A percentile compares a stretch with the other conserved stretches of the same genome.
phyloP scores from a whole-genome alignment of 2,797 vertebrate species.

The Periparus ater region DNA sequence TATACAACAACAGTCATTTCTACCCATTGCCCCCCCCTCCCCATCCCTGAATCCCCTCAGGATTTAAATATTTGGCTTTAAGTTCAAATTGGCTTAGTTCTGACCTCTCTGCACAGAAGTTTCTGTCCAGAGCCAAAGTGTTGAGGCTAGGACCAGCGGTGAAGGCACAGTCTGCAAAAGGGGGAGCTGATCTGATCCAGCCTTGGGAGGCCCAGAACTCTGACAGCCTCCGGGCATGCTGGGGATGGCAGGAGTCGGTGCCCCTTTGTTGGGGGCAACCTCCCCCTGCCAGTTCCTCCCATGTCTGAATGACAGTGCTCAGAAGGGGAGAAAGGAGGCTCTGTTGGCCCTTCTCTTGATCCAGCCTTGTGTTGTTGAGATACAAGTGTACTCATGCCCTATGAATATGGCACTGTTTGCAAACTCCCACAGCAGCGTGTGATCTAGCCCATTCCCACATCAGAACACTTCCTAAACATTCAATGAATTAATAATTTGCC shows the following conservation, averaged over 20 bases:
- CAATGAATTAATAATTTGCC: background rate
- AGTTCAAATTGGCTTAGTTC: constrained; percentile 39
- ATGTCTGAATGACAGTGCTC: background rate
- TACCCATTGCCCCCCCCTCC: background rate
- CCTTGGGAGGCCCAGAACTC: background rate
- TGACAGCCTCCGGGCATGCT: accelerated
- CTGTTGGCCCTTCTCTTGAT: background rate
- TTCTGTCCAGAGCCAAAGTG: constrained; percentile 21
- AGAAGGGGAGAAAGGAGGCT: background rate
- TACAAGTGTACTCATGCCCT: no score
- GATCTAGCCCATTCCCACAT: background rate
- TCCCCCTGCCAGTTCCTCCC: background rate
- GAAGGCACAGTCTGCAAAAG: background rate
- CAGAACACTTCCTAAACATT: background rate
- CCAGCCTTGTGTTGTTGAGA: background rate
- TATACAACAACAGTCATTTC: constrained; percentile 40
- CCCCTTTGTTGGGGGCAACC: background rate
- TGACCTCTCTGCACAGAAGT: constrained; percentile 22
- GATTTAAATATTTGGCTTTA: constrained; percentile 62
- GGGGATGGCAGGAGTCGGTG: background rate
- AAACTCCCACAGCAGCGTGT: background rate
- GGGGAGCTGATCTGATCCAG: accelerated
- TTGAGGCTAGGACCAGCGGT: background rate
- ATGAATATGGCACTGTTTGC: background rate
- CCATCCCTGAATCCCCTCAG: background rate